Evolutionary conservation across 2,113 vertebrate genomes (phyloP), one percentile per base, ranked within the genome.

Genomic region (Tamias sibiricus): DNA sequence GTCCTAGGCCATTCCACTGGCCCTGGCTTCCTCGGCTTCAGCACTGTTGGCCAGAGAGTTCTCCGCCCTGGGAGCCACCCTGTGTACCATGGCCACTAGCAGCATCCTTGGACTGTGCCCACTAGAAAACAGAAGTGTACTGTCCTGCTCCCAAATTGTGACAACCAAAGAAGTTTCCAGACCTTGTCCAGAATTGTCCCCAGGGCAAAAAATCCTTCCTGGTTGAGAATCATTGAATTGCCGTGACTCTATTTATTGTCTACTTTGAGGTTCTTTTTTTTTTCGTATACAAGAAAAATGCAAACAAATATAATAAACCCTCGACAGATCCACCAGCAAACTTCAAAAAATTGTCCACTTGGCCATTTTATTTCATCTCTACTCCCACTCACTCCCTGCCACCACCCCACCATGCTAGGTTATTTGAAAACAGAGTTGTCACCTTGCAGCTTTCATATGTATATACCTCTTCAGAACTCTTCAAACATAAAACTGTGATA

Each of bases 401-500:
- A 19, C 52, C 3, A 44, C 1, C 35, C 40, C 32, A 0, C 11
- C 16, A 17, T 35, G 3, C 1, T 20, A 0, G 9, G 28, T 75
- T 32, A 69, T 20, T 47, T 83, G 57, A 28, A 90, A 80, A 17
- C 76, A 79, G 72, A 68, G 28, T 11, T 44, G 54, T 35, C 1
- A 77, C 9, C 1, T 10, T 10, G 52, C 32, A 57, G 32, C 54
- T 87, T 30, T 68, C 74, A 76, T n/a, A 94, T 14, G 19, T 30
- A 37, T 24, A 20, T 47, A 37, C 32, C 68, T 85, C 59, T 86
- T 40, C 74, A 87, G 80, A 81, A 22, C 1, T 26, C 17, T 85
- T 40, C 16, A 24, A 81, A 68, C n/a, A 17, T 28, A 75, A 54
- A 57, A 24, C 11, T 47, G 44, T 30, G 69, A n/a, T 72, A 42